These are phyloP conservation scores for Eilema griseolum DNA, from an alignment of 2,888 invertebrate species.

Conservation along the genomic window DNA sequence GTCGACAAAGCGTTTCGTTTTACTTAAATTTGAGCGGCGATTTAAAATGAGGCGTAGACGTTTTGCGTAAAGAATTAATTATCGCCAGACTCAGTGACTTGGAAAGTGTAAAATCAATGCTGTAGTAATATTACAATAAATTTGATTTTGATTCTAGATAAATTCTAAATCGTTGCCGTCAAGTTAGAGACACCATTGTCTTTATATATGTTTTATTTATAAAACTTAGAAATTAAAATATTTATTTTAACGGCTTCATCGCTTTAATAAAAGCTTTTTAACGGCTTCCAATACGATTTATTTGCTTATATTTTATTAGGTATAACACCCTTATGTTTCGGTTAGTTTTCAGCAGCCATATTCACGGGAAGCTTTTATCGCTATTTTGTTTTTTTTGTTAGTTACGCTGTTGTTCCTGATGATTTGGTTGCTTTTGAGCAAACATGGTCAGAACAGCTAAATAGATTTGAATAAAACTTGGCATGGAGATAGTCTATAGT, in stretches of 20 bases:
- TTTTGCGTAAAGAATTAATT: constrained; percentile 33
- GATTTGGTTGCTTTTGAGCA: background rate
- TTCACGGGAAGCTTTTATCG: too few species aligned
- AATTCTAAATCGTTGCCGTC: background rate
- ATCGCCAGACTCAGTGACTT: background rate
- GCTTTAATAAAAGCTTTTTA: too few species aligned
- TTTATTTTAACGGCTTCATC: background rate
- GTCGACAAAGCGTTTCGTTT: constrained; percentile 67
- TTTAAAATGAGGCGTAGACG: constrained; percentile 19
- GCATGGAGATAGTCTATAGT: background rate
- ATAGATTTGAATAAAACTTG: background rate
- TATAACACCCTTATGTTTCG: too few species aligned
- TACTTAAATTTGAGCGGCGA: constrained; percentile 49
- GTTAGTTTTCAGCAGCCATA: too few species aligned
- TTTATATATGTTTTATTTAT: too few species aligned
- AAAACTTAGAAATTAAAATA: background rate
- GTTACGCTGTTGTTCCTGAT: too few species aligned
- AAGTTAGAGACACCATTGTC: too few species aligned
- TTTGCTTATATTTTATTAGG: too few species aligned
- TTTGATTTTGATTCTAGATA: background rate
- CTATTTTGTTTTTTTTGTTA: too few species aligned
- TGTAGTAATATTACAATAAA: background rate
- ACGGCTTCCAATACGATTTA: too few species aligned
- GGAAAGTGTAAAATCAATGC: background rate
- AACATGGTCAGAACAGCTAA: background rate